Conservation (phyloP, 2,113 vertebrate genomes). For the Amblyornis subalaris region DNA sequence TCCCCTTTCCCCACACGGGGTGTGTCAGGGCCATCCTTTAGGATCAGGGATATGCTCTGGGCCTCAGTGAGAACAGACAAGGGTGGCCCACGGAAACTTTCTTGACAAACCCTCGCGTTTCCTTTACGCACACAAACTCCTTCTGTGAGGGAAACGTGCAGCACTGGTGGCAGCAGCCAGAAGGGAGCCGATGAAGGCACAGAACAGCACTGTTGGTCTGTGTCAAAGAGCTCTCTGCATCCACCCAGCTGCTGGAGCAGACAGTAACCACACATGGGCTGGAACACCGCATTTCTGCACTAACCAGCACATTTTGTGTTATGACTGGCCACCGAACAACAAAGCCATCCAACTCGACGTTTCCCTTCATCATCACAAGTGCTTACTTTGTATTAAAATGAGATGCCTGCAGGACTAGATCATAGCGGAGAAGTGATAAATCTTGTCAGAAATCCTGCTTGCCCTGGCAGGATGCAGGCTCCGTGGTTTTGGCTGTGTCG, state of each 20-base stretch:
- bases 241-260: conserved; percentile 9
- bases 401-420: conserved; percentile 52
- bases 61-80: accelerated
- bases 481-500: background rate
- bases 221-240: background rate
- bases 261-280: background rate
- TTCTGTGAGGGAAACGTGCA: accelerated
- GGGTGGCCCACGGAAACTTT: accelerated
- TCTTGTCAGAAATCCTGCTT: conserved; percentile 34
- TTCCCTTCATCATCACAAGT: conserved; percentile 54
- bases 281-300: background rate
- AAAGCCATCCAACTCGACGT: conserved; percentile 22
- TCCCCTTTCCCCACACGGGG: background rate
- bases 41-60: background rate
- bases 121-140: accelerated
- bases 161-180: accelerated
- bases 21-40: accelerated
- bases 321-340: conserved; percentile 54
- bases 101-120: background rate
- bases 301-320: conserved; percentile 53
- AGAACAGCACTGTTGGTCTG: background rate
- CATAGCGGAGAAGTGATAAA: conserved; percentile 41
- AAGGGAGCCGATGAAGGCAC: background rate
- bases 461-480: background rate
- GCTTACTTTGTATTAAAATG: conserved; percentile 55